Percentiles rank a stretch among this genome's conserved stretches.
Conservation (phyloP, 2,113 vertebrate genomes). For the Syngnathus scovelli region DNA sequence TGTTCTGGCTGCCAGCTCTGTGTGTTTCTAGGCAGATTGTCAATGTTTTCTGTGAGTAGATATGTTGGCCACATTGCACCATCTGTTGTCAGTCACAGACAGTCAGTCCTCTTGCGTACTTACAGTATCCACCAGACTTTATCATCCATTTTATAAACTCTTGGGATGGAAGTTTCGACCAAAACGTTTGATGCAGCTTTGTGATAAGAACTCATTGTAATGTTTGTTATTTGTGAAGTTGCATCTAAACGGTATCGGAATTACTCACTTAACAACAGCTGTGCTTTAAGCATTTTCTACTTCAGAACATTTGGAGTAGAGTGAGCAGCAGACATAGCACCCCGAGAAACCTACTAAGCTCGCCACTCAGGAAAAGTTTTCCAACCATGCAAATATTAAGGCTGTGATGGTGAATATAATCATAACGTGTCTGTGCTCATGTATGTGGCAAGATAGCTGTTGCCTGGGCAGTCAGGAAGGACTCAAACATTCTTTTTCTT, state of each 20-base stretch:
- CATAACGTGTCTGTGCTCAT: neutral
- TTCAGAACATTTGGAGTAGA: no score
- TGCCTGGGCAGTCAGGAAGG: conserved; percentile 46
- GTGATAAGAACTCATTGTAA: neutral
- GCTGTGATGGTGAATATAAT: no score
- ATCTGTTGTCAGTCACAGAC: conserved; percentile 54
- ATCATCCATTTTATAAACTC: neutral
- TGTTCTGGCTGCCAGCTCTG: conserved; percentile 37
- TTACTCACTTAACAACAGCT: no score
- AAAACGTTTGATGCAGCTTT: conserved; percentile 40
- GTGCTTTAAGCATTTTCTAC: no score
- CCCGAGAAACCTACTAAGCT: no score
- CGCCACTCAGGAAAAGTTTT: no score
- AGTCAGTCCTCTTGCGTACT: conserved; percentile 37
- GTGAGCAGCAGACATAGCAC: no score
- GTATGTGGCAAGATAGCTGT: conserved; percentile 30
- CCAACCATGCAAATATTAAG: no score
- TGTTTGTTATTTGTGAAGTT: no score
- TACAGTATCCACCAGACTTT: conserved; percentile 2
- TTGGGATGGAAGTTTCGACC: neutral
- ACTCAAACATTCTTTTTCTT: conserved; percentile 53
- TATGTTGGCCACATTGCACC: conserved; percentile 45
- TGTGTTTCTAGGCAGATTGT: conserved; percentile 52
- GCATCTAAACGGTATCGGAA: no score
- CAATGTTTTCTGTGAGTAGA: conserved; percentile 49